phyloP scores from a whole-genome alignment of 23 tunicate species.

The Corella eumyota region DNA sequence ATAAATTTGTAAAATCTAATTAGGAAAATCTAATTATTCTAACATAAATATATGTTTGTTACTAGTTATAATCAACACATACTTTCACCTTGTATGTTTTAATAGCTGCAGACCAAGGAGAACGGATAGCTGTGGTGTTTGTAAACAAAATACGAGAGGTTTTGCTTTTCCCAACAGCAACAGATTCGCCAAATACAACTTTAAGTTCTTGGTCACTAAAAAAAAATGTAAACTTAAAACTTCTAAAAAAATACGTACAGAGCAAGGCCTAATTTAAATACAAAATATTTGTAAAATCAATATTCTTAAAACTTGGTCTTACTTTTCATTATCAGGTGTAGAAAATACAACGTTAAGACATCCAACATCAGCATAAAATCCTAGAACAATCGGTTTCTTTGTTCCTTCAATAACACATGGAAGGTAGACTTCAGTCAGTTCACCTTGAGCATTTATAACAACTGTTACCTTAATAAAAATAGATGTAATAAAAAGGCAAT shows the following conservation, averaged over 20 bases:
- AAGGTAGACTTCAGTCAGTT: conserved; percentile 39
- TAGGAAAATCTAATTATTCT: too few relatives aligned
- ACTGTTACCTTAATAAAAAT: conserved; percentile 36
- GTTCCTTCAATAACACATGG: conserved; percentile 72
- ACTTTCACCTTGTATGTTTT: conserved; percentile 43
- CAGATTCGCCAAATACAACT: conserved; percentile 26
- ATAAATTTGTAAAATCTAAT: too few relatives aligned
- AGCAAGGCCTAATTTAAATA: too few relatives aligned
- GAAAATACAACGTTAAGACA: conserved; percentile 27
- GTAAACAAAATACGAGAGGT: conserved; percentile 32
- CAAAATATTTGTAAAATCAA: neutral
- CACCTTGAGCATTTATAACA: conserved; percentile 31
- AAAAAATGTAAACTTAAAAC: neutral
- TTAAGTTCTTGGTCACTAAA: conserved; percentile 13
- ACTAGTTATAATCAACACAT: neutral
- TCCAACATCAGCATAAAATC: conserved; percentile 42
- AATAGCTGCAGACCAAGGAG: conserved; percentile 56
- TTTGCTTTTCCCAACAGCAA: conserved; percentile 21
- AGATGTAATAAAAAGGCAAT: too few relatives aligned
- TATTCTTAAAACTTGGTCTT: neutral
- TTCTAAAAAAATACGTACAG: too few relatives aligned
- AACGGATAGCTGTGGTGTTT: conserved; percentile 75
- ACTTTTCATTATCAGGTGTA: conserved; percentile 53
- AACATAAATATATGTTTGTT: too few relatives aligned
- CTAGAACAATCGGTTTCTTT: conserved; percentile 42